Evolutionary conservation across 2,113 vertebrate genomes (phyloP).

Genomic region (Pachycephala philippinensis): DNA sequence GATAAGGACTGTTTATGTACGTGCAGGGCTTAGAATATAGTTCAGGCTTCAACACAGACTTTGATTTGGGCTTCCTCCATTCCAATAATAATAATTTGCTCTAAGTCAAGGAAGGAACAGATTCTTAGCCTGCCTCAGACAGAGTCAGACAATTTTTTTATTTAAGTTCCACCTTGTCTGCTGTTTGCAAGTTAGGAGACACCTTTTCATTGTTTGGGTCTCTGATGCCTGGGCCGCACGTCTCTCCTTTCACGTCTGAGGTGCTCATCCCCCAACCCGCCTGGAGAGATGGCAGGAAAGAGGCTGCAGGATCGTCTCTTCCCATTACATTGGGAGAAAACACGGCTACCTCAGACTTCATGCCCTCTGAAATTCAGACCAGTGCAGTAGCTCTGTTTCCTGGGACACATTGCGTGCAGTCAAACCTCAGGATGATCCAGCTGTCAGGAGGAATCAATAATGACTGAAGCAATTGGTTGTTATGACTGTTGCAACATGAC

Average conservation of each 20-base stretch:
- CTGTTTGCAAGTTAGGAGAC: background rate
- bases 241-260: background rate
- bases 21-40: background rate
- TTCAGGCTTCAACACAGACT: background rate
- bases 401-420: rapidly evolving
- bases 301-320: background rate
- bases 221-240: background rate
- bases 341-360: background rate
- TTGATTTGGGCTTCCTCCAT: background rate
- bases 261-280: background rate
- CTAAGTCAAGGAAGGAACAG: background rate
- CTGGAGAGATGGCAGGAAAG: background rate
- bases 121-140: background rate
- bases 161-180: background rate
- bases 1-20: background rate
- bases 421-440: background rate
- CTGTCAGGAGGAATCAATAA: background rate
- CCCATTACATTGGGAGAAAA: background rate
- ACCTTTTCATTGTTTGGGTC: background rate
- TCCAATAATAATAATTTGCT: background rate
- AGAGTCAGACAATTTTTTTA: background rate
- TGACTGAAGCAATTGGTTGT: background rate
- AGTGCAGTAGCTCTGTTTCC: background rate
- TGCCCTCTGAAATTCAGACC: background rate
- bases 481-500: background rate